Conservation (phyloP, 2,113 vertebrate species). For the Cyprinodon brontotheroides region DNA sequence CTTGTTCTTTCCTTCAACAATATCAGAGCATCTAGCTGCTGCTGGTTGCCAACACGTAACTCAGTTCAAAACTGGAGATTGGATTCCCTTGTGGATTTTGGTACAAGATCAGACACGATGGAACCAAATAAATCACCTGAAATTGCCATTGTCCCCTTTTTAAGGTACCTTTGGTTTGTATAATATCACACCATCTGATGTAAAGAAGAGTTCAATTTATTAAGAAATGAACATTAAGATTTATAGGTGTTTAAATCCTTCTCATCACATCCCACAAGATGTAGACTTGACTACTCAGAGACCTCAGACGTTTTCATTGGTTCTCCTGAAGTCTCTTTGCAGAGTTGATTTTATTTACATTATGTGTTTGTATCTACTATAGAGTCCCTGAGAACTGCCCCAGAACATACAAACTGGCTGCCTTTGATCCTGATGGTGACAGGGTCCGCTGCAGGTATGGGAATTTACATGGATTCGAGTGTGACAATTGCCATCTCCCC, state of each 20-base stretch:
- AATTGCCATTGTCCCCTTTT: slow-evolving; percentile 60
- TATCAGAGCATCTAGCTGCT: slow-evolving; percentile 48
- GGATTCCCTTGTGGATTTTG: slow-evolving; percentile 70
- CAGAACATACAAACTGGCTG: slow-evolving; percentile 57
- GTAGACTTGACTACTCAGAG: too few relatives aligned
- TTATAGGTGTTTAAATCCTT: too few relatives aligned
- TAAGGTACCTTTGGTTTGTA: slow-evolving; percentile 57
- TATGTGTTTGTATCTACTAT: background rate
- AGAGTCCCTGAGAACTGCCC: slow-evolving; percentile 77
- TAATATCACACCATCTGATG: background rate
- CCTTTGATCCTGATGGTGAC: slow-evolving; percentile 75
- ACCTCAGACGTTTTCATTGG: background rate
- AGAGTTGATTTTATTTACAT: background rate
- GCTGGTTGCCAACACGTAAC: slow-evolving; percentile 40
- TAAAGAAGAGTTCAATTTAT: background rate
- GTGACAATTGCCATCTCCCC: slow-evolving; percentile 31
- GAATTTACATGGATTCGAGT: background rate
- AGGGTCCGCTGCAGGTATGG: slow-evolving; percentile 71
- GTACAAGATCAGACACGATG: slow-evolving; percentile 73
- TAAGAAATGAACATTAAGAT: background rate
- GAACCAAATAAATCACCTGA: slow-evolving; percentile 71
- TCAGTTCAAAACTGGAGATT: rapidly evolving
- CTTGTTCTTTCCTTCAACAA: background rate
- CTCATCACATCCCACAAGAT: too few relatives aligned
- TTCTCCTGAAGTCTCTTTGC: background rate